Conservation (phyloP, 2,797 vertebrate genomes). For the Labeo calbasu region DNA sequence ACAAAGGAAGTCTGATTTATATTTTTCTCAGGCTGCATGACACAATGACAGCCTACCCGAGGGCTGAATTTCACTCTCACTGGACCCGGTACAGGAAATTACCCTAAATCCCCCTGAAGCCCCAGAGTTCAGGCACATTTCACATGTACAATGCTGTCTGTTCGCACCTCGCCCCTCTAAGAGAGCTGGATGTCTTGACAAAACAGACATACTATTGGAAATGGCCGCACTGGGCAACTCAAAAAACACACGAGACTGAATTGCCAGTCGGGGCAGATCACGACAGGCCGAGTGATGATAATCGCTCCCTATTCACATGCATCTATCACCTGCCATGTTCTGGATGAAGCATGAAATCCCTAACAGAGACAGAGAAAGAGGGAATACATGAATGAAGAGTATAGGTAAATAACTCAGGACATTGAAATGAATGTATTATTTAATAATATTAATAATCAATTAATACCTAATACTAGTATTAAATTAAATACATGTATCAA, state of each 20-base stretch:
- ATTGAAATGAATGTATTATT: background rate
- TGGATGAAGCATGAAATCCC: slow-evolving; percentile 39
- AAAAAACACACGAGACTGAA: slow-evolving; percentile 43
- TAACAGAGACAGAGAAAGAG: background rate
- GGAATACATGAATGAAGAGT: background rate
- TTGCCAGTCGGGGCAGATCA: slow-evolving; percentile 53
- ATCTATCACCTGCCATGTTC: slow-evolving; percentile 48
- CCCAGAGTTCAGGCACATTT: slow-evolving; percentile 71
- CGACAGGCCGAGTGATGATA: slow-evolving; percentile 51
- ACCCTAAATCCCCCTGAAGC: slow-evolving; percentile 69
- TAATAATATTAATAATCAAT: background rate
- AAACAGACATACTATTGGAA: slow-evolving; percentile 39
- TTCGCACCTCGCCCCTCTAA: slow-evolving; percentile 72
- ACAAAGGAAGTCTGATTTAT: slow-evolving; percentile 70
- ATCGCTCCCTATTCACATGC: slow-evolving; percentile 49
- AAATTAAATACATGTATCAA: background rate
- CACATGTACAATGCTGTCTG: slow-evolving; percentile 69
- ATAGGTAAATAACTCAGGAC: background rate
- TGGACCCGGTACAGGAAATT: slow-evolving; percentile 76
- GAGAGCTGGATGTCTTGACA: slow-evolving; percentile 34
- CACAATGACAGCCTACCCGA: slow-evolving; percentile 70
- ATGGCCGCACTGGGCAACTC: slow-evolving; percentile 43
- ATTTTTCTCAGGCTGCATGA: slow-evolving; percentile 66
- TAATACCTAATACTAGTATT: background rate
- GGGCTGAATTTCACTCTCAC: slow-evolving; percentile 71